Base-by-base conservation (phyloP, 2,888 invertebrate species). In the Aphidius colemani region DNA sequence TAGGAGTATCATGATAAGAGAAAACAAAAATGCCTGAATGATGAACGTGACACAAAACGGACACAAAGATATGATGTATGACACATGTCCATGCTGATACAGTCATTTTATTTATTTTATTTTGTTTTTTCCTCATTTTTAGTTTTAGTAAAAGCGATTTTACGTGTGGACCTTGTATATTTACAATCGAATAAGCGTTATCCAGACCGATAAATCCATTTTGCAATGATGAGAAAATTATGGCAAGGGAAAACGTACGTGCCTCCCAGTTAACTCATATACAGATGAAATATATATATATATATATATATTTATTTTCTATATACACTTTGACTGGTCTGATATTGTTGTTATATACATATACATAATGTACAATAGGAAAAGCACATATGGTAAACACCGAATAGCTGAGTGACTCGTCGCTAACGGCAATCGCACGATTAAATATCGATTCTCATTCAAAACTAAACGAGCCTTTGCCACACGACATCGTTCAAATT, bases 121-220 rank as follows among this genome's bases (percentile, higher is more conserved):
- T 7, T 11, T 48, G 11, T 50, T 53, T 50, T 59, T 48, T 41
- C 41, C 3, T 11, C 53, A 13, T 45, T 43, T 45, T 6, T 3
- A 45, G 51, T n/a, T 61, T 41, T 30, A 30, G 48, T 30, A 39
- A 11, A 18, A 11, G 9, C 57, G 39, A 57, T 69, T 70, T 67
- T 67, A 66, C 66, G 66, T 64, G 65, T 40, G 59, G 50, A 64
- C 67, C 68, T 68, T 30, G 30, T 30, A 30, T 30, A 30, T 59
- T 69, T 69, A 68, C 65, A 67, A 68, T 67, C 66, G 65, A 69
- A 70, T 70, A 67, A 66, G 67, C 67, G 69, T 68, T 69, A 67
- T 69, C 67, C 69, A 59, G 64, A 64, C 53, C 67, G 69, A 70
- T 70, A 69, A 70, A 68, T 70, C 68, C 63, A 67, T 66, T 67